phyloP scores from a whole-genome alignment of 2,888 invertebrate genomes.

The Eilema depressum region DNA sequence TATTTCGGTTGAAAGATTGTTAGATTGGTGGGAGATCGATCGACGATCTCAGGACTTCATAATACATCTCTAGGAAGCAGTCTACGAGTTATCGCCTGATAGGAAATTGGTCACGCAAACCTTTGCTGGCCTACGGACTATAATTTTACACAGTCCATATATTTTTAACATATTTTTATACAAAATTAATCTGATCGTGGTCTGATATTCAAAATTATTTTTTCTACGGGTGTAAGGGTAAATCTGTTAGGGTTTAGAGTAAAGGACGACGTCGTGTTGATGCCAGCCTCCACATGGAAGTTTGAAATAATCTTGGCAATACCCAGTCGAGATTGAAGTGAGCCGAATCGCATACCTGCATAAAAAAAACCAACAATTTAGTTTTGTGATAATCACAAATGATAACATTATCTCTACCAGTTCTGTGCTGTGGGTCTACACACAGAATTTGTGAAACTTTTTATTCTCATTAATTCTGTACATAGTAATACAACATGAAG shows the following conservation, averaged over 20 bases:
- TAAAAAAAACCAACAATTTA: slow-evolving; percentile 21
- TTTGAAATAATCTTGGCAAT: slow-evolving; percentile 5
- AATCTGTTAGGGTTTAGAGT: not conserved
- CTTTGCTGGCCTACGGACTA: too few species aligned
- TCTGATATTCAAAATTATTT: not conserved
- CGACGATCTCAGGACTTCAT: too few species aligned
- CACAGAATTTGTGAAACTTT: too few species aligned
- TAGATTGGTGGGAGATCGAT: too few species aligned
- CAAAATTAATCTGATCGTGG: not conserved
- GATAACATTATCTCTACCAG: not conserved
- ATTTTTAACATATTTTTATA: not conserved
- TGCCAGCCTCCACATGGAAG: not conserved
- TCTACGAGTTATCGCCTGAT: too few species aligned
- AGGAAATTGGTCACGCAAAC: too few species aligned
- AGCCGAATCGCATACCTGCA: slow-evolving; percentile 53
- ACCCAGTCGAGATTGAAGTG: slow-evolving; percentile 46
- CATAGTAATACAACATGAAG: too few species aligned
- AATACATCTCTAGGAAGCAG: too few species aligned
- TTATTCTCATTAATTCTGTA: too few species aligned
- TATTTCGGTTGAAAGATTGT: too few species aligned
- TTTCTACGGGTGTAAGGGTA: not conserved
- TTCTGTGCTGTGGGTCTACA: too few species aligned
- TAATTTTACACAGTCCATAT: too few species aligned
- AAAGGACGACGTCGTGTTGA: slow-evolving; percentile 14
- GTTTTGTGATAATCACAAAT: not conserved